phyloP scores from a whole-genome alignment of 2,797 vertebrate species.

The Menidia menidia region DNA sequence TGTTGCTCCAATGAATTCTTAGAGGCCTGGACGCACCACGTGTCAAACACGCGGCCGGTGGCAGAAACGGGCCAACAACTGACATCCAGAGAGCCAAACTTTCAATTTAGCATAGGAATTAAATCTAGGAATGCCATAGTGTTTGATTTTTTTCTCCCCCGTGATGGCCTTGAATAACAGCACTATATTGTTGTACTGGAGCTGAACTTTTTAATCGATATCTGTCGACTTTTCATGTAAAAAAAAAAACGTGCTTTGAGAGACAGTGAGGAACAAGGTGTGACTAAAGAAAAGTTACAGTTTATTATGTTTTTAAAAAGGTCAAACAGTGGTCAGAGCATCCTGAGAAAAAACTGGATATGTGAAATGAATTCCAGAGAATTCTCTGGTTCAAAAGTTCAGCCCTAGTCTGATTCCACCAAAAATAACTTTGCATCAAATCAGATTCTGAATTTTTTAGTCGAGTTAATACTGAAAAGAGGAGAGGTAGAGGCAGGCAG shows the following conservation, averaged over 20 bases:
- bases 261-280: background rate
- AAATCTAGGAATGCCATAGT: background rate
- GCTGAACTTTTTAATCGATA: background rate
- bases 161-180: background rate
- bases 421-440: background rate
- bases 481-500: background rate
- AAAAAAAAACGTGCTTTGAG: background rate
- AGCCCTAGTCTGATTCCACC: background rate
- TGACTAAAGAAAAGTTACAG: slow-evolving; percentile 6
- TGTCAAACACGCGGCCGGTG: no score
- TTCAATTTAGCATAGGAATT: no score
- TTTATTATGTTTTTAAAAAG: slow-evolving; percentile 13
- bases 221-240: background rate
- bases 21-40: no score
- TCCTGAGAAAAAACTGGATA: slow-evolving; percentile 26
- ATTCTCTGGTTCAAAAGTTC: background rate
- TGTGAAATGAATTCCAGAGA: background rate
- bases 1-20: background rate
- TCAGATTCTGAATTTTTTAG: background rate
- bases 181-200: background rate
- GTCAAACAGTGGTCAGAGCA: slow-evolving; percentile 26
- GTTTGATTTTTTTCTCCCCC: background rate
- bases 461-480: background rate
- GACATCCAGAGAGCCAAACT: no score
- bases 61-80: no score